Evolutionary conservation across 2,113 vertebrate genomes (phyloP).

Genomic region (Euleptes europaea): DNA sequence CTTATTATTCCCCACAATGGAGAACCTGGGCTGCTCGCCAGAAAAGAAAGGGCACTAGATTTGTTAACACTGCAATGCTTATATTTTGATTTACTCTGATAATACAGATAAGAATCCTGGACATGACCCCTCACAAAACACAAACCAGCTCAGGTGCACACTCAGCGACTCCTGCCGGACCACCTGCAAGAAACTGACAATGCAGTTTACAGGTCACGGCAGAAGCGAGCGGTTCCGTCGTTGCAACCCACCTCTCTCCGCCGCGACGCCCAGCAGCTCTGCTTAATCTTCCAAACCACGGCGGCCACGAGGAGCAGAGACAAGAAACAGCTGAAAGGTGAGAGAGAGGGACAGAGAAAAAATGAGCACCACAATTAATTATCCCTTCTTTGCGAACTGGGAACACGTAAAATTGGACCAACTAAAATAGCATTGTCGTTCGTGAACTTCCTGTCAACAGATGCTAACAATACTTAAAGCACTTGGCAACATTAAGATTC

Average conservation of each 20-base stretch:
- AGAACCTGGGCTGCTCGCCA: not conserved
- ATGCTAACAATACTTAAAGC: not conserved
- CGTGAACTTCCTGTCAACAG: not conserved
- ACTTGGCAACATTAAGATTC: not conserved
- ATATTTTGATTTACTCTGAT: not conserved
- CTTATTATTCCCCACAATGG: not conserved
- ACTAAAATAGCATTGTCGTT: no score
- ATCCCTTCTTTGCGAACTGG: not conserved
- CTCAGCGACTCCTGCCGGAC: slow-evolving; percentile 7
- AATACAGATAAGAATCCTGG: not conserved
- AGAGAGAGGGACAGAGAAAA: not conserved
- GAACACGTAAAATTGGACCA: not conserved
- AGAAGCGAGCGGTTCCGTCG: not conserved
- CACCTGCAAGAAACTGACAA: not conserved
- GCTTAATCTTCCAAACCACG: slow-evolving; percentile 97
- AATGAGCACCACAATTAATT: slow-evolving; percentile 10
- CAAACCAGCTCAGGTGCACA: not conserved
- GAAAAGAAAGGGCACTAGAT: no score
- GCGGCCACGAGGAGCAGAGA: slow-evolving; percentile 93
- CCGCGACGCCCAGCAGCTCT: slow-evolving; percentile 94
- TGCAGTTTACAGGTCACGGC: not conserved
- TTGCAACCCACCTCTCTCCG: slow-evolving; percentile 86
- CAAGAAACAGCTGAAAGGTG: slow-evolving; percentile 87
- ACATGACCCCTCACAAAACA: no score
- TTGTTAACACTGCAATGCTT: not conserved